phyloP scores from a whole-genome alignment of 1,140 invertebrate genomes.

The Chrysomallon squamiferum region DNA sequence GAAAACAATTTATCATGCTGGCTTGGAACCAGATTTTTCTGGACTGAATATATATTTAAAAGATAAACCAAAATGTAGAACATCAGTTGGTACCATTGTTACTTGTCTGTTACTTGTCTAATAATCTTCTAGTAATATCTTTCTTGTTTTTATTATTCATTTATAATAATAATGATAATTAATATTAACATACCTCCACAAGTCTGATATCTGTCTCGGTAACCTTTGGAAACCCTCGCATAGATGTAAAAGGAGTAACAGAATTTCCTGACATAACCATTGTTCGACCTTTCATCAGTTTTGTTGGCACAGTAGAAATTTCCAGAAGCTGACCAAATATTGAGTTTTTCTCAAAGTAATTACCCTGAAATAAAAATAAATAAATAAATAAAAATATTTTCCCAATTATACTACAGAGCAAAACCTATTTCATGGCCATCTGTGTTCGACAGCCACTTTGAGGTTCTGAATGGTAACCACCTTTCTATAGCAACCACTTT shows the following conservation, averaged over 20 bases:
- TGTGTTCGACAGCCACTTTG: not conserved
- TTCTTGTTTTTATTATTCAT: too few relatives aligned
- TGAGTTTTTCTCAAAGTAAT: constrained; percentile 19
- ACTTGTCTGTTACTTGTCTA: too few relatives aligned
- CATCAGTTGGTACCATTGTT: too few relatives aligned
- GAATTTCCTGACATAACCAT: not conserved
- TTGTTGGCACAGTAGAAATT: constrained; percentile 12
- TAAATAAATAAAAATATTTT: not conserved
- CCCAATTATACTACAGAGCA: not conserved
- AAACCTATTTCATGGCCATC: not conserved
- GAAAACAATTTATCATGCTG: too few relatives aligned
- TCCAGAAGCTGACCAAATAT: constrained; percentile 18
- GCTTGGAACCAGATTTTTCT: too few relatives aligned
- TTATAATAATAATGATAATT: too few relatives aligned
- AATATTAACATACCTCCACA: constrained; percentile 13
- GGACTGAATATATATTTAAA: too few relatives aligned
- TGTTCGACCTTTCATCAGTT: not conserved
- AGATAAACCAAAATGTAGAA: too few relatives aligned
- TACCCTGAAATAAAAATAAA: constrained; percentile 24
- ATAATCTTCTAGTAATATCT: too few relatives aligned
- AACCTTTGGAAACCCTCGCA: constrained; percentile 8
- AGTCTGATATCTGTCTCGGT: constrained; percentile 9
- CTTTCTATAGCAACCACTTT: too few relatives aligned
- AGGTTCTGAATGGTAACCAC: too few relatives aligned
- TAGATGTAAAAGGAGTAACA: constrained; percentile 1